Percentiles rank a stretch among this genome's conserved stretches.
These are phyloP conservation scores for Todus mexicanus DNA, from an alignment of 2,797 vertebrate species.

Conservation along the genomic window DNA sequence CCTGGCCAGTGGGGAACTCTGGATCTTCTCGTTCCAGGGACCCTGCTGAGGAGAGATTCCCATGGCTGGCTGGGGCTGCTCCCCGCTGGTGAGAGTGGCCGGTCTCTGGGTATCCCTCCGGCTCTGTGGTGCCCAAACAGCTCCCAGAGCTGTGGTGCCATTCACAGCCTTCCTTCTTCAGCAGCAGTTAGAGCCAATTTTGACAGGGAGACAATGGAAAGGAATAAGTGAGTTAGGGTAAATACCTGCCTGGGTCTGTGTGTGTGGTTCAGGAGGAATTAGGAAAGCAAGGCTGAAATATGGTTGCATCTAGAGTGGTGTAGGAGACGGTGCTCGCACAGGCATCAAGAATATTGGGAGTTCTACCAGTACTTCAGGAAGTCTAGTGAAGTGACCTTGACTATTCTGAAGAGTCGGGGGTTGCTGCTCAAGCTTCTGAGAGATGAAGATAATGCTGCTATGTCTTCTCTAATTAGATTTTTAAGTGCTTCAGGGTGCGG, in stretches of 20 bases:
- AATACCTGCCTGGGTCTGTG: background rate
- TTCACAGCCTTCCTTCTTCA: background rate
- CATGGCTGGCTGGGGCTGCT: rapidly evolving
- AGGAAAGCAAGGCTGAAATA: background rate
- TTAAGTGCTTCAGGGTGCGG: background rate
- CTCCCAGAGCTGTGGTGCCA: background rate
- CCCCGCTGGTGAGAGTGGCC: background rate
- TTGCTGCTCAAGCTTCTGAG: background rate
- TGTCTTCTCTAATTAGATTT: slow-evolving; percentile 30
- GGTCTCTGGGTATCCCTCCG: no score
- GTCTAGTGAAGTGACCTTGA: background rate
- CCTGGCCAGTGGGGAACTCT: background rate
- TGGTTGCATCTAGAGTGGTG: background rate
- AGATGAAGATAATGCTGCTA: background rate
- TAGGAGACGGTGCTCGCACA: background rate
- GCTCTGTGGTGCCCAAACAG: background rate
- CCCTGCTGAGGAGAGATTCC: background rate
- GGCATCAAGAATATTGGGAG: background rate
- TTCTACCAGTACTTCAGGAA: background rate
- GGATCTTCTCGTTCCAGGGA: no score
- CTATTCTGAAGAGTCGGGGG: background rate
- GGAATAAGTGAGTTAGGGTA: background rate
- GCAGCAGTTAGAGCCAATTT: background rate
- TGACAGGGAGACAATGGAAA: background rate
- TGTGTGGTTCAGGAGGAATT: background rate